Conservation (phyloP, 1,140 invertebrate genomes). For the Sesamia nonagrioides region DNA sequence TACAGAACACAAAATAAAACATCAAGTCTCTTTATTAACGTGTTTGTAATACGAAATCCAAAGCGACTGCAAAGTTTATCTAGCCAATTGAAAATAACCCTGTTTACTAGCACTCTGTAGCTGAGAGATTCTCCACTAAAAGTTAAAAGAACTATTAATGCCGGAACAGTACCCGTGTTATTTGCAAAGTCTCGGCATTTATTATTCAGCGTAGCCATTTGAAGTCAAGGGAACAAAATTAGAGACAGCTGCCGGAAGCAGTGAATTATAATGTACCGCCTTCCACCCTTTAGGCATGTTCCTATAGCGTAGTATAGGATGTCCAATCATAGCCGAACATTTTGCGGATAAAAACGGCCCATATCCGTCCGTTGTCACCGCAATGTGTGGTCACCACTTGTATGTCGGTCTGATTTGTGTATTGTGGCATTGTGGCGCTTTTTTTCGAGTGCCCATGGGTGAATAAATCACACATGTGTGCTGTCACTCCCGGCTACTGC, state of each 20-base stretch:
- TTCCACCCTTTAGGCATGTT: conserved; percentile 23
- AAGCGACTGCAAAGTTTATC: too few relatives aligned
- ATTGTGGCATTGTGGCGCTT: neutral
- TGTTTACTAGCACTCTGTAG: neutral
- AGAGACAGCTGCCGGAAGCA: conserved; percentile 42
- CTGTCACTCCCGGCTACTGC: conserved; percentile 6
- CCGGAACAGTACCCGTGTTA: conserved; percentile 4
- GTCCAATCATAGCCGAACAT: conserved; percentile 27
- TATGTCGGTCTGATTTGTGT: conserved; percentile 33
- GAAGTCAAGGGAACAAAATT: conserved; percentile 41
- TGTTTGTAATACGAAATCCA: too few relatives aligned
- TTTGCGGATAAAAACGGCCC: conserved; percentile 25
- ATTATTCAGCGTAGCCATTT: conserved; percentile 41
- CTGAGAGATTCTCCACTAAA: neutral
- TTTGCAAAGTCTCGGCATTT: conserved; percentile 32
- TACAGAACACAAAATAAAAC: too few relatives aligned
- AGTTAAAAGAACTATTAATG: conserved; percentile 39
- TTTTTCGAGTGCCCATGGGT: conserved; percentile 18
- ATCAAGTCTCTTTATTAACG: too few relatives aligned
- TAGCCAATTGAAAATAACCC: too few relatives aligned
- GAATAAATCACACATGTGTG: conserved; percentile 38
- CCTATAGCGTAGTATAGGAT: neutral
- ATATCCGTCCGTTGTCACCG: conserved; percentile 24
- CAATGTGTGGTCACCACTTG: conserved; percentile 32
- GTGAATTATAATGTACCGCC: conserved; percentile 44